These are phyloP conservation scores for Reinhardtius hippoglossoides DNA, from an alignment of 2,113 vertebrate species.

Conservation along the genomic window DNA sequence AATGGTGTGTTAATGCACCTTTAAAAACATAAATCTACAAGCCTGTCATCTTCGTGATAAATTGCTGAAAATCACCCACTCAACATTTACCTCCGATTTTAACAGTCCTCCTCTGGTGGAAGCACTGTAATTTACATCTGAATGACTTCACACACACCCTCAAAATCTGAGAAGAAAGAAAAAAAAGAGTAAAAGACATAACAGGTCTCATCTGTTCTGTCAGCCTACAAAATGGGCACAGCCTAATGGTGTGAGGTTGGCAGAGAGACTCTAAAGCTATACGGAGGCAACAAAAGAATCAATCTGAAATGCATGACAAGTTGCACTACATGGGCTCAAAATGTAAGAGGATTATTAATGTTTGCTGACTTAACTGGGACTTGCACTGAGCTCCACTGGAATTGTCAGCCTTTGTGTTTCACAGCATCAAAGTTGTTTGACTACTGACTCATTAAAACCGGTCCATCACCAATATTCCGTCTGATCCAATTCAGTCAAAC, in stretches of 20 bases:
- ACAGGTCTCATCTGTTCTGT: conserved; percentile 40
- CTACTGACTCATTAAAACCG: conserved; percentile 44
- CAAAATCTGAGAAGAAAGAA: not conserved
- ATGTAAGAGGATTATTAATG: conserved; percentile 64
- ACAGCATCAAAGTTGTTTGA: conserved; percentile 47
- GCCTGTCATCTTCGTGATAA: conserved; percentile 9
- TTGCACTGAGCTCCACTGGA: conserved; percentile 52
- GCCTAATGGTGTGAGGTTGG: conserved; percentile 43
- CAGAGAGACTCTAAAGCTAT: conserved; percentile 28
- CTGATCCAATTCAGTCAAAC: conserved; percentile 6
- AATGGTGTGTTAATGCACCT: conserved; percentile 1
- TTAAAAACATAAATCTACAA: conserved; percentile 11
- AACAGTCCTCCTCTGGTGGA: not conserved
- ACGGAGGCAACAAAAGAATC: conserved; percentile 61
- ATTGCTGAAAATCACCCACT: conserved; percentile 30
- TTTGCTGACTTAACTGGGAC: conserved; percentile 75
- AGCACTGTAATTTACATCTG: conserved; percentile 35
- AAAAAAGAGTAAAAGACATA: conserved; percentile 11
- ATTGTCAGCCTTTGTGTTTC: conserved; percentile 59
- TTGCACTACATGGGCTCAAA: conserved; percentile 45
- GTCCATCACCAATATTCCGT: conserved; percentile 21
- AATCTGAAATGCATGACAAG: conserved; percentile 58
- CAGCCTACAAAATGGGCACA: conserved; percentile 23
- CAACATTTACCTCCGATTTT: conserved; percentile 13
- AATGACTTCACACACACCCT: conserved; percentile 24